phyloP scores from a whole-genome alignment of 2,113 vertebrate genomes.

The Anhinga anhinga region DNA sequence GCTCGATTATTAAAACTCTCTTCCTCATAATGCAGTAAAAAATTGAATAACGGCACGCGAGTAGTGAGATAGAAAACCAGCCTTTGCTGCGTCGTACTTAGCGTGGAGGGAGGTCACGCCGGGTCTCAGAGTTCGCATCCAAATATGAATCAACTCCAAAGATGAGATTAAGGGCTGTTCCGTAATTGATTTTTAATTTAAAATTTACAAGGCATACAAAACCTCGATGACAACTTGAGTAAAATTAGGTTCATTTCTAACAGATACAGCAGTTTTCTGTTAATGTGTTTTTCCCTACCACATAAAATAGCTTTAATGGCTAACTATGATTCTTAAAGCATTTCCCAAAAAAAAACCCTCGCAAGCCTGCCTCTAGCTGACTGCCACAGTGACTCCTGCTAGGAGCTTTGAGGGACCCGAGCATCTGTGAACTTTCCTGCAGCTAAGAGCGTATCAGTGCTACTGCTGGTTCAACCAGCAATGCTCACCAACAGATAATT shows the following conservation, averaged over 20 bases:
- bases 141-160: neutral
- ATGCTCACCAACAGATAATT: slow-evolving; percentile 74
- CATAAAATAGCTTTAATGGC: neutral
- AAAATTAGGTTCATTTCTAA: neutral
- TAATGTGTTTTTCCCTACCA: neutral
- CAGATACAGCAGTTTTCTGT: neutral
- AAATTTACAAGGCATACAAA: slow-evolving; percentile 2
- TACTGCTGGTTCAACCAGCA: neutral
- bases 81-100: neutral
- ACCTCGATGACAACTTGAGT: neutral
- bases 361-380: neutral
- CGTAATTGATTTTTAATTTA: slow-evolving; percentile 45
- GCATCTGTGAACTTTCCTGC: slow-evolving; percentile 58
- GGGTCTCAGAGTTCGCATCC: neutral
- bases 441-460: slow-evolving; percentile 24
- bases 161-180: neutral
- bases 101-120: neutral
- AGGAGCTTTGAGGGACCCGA: slow-evolving; percentile 39
- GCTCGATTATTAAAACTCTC: slow-evolving; percentile 61
- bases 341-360: neutral
- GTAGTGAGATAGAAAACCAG: neutral
- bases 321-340: neutral
- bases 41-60: slow-evolving; percentile 14
- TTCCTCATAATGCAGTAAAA: slow-evolving; percentile 21
- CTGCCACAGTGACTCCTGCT: slow-evolving; percentile 1